These are phyloP conservation scores for Mnemiopsis leidyi DNA, from an alignment of 37 sponge, comb jelly and placozoan species.

Conservation along the genomic window DNA sequence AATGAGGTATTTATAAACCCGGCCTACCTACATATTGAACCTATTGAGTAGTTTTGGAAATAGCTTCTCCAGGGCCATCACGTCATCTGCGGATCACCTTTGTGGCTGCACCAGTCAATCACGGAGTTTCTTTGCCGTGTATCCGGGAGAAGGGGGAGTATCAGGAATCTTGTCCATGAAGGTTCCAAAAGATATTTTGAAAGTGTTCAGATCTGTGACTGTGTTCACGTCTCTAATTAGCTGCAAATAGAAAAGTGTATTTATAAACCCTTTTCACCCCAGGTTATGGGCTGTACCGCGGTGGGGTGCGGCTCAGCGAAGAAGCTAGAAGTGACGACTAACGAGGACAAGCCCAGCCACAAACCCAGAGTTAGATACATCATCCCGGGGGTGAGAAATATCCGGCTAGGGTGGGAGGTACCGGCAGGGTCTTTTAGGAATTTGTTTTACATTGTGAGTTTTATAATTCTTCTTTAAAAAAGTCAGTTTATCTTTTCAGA, in stretches of 20 bases:
- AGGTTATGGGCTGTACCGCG: not conserved
- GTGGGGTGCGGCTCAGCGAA: not conserved
- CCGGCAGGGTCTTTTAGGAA: not conserved
- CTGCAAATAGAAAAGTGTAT: not conserved
- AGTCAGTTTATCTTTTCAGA: too few species aligned
- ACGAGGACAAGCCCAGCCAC: not conserved
- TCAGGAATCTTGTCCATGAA: too few species aligned
- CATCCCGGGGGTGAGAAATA: not conserved
- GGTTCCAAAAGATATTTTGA: too few species aligned
- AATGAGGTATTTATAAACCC: too few species aligned
- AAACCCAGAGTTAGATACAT: not conserved
- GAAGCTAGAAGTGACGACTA: not conserved
- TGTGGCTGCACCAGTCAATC: too few species aligned
- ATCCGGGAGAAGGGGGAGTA: too few species aligned
- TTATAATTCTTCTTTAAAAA: too few species aligned
- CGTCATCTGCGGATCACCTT: too few species aligned
- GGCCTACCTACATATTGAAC: too few species aligned
- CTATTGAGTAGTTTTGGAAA: too few species aligned
- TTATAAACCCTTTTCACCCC: not conserved
- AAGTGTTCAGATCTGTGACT: not conserved
- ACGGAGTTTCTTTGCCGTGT: too few species aligned
- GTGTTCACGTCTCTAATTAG: not conserved
- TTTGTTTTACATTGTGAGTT: constrained; percentile 6
- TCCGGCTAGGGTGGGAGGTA: not conserved
- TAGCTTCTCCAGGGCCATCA: too few species aligned